These are phyloP conservation scores for Halocaridina rubra DNA, from an alignment of 2,888 invertebrate species.

Conservation along the genomic window DNA sequence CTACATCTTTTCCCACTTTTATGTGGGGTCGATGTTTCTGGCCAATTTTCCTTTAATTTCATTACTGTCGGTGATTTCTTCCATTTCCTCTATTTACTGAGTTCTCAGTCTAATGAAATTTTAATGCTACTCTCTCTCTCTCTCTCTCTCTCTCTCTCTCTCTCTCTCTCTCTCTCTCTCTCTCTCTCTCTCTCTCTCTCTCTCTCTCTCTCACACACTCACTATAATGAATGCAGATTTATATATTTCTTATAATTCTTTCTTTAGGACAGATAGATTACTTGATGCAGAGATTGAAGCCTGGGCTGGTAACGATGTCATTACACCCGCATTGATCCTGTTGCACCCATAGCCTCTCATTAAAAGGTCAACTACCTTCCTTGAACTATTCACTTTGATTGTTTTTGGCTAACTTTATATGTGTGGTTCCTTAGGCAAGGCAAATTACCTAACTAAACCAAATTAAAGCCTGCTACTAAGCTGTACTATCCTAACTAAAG, in stretches of 20 bases:
- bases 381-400: background rate
- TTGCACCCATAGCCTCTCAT: background rate
- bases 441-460: background rate
- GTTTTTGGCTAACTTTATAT: background rate
- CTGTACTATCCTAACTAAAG: too few species aligned
- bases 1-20: too few species aligned
- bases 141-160: background rate
- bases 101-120: too few species aligned
- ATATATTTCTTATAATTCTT: background rate
- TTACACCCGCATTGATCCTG: background rate
- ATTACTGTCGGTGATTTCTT: too few species aligned
- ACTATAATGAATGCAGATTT: background rate
- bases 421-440: background rate
- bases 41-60: too few species aligned
- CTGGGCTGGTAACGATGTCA: background rate
- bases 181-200: background rate
- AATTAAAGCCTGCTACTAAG: background rate
- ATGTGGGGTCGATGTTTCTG: too few species aligned
- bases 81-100: too few species aligned
- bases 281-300: background rate
- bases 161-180: background rate
- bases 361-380: background rate
- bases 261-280: background rate
- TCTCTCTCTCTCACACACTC: background rate
- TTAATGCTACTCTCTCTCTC: conserved; percentile 21